These are phyloP conservation scores for Drosophila arawakana DNA, from an alignment of 1,140 invertebrate genomes.

Conservation along the genomic window DNA sequence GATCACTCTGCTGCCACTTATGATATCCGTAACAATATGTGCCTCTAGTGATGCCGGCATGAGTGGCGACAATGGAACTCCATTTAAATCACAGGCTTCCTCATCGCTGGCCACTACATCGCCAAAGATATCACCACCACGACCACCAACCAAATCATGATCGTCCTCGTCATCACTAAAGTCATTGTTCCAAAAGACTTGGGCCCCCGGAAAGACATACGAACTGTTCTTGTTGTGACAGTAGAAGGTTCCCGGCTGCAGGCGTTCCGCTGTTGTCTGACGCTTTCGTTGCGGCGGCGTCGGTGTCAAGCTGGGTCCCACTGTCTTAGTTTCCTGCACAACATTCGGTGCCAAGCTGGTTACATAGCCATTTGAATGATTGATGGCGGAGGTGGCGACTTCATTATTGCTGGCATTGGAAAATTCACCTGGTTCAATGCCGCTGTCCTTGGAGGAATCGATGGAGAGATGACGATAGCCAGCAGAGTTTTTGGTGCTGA, in stretches of 20 bases:
- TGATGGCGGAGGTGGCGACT: background rate
- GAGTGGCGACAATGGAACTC: conserved; percentile 65
- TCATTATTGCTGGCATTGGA: conserved; percentile 48
- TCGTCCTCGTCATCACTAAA: conserved; percentile 73
- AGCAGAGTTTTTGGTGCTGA: conserved; percentile 5
- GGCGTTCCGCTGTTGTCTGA: conserved; percentile 69
- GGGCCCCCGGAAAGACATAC: conserved; percentile 80
- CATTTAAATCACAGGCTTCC: conserved; percentile 63
- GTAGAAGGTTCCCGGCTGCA: conserved; percentile 76
- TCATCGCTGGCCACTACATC: conserved; percentile 50
- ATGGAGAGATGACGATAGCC: conserved; percentile 74
- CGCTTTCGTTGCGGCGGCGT: conserved; percentile 63
- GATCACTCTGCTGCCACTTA: conserved; percentile 7
- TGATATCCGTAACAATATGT: conserved; percentile 75
- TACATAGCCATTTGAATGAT: conserved; percentile 13
- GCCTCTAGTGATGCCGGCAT: conserved; percentile 71
- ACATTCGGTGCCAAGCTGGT: conserved; percentile 55
- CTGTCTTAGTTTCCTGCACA: conserved; percentile 63
- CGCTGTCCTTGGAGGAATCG: conserved; percentile 81
- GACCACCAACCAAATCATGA: conserved; percentile 47
- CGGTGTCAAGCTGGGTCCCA: conserved; percentile 53
- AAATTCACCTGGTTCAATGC: conserved; percentile 74
- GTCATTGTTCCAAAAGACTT: conserved; percentile 74
- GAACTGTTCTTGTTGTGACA: conserved; percentile 65
- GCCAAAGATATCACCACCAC: conserved; percentile 43